Conservation (phyloP, 2,797 vertebrate genomes). For the Gorsachius magnificus region DNA sequence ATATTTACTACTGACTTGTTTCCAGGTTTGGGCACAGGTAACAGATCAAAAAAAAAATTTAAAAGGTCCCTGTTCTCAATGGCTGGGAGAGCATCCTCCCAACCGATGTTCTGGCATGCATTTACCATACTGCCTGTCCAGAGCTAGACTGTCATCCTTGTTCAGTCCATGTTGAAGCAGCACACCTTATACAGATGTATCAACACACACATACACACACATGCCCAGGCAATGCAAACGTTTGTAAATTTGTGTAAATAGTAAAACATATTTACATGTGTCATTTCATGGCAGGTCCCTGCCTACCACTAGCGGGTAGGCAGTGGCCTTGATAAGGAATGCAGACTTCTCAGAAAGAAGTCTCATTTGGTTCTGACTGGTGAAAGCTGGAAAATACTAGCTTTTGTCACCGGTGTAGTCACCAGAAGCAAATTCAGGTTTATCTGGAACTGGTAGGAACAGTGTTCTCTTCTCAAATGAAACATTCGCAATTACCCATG, state of each 20-base stretch:
- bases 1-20: not conserved
- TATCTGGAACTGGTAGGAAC: not conserved
- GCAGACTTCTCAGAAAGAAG: not conserved
- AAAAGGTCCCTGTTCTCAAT: not conserved
- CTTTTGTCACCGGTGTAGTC: not conserved
- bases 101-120: not conserved
- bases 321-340: not conserved
- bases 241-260: not conserved
- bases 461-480: not conserved
- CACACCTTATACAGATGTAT: no score
- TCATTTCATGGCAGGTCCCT: not conserved
- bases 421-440: not conserved
- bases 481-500: not conserved
- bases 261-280: fast-evolving
- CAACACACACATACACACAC: not conserved
- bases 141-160: not conserved
- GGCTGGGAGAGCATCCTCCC: not conserved
- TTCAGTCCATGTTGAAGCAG: not conserved
- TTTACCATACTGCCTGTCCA: not conserved
- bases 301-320: fast-evolving
- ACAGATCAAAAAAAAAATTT: not conserved
- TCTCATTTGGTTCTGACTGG: not conserved
- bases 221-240: fast-evolving
- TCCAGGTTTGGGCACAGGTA: not conserved
- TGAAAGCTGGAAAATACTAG: not conserved